These are phyloP conservation scores for Xanthia icteritia DNA, from an alignment of 2,888 invertebrate genomes.

Conservation along the genomic window DNA sequence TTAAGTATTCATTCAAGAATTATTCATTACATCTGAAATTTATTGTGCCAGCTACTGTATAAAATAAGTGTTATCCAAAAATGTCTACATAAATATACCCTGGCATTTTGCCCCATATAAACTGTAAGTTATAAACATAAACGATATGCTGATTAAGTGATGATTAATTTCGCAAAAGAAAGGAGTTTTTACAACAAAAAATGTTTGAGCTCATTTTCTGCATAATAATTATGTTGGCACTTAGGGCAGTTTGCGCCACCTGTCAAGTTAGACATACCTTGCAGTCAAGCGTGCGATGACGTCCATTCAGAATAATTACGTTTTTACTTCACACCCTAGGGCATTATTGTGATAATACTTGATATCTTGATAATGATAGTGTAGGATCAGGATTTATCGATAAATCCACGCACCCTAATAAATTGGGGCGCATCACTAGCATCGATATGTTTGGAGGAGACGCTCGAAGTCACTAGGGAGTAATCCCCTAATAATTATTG, in stretches of 20 bases:
- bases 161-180: constrained; percentile 51
- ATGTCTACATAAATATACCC: constrained; percentile 11
- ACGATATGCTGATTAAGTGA: constrained; percentile 35
- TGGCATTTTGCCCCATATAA: constrained; percentile 15
- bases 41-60: constrained; percentile 2
- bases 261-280: constrained; percentile 38
- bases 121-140: constrained; percentile 9
- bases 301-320: constrained; percentile 44
- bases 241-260: constrained; percentile 31
- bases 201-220: constrained; percentile 27
- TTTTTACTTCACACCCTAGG: constrained; percentile 43
- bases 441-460: constrained; percentile 63
- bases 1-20: not conserved
- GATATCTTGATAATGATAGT: constrained; percentile 40
- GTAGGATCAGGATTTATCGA: constrained; percentile 55
- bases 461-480: constrained; percentile 68
- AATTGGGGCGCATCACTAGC: constrained; percentile 60
- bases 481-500: constrained; percentile 77
- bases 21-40: constrained; percentile 11
- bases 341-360: constrained; percentile 34
- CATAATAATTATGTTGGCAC: constrained; percentile 40
- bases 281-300: constrained; percentile 12
- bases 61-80: constrained; percentile 18
- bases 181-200: constrained; percentile 23
- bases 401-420: constrained; percentile 37